Percentiles rank a stretch among this genome's conserved stretches.
phyloP scores from a whole-genome alignment of 2,888 invertebrate genomes.

The Heliconius cydno region DNA sequence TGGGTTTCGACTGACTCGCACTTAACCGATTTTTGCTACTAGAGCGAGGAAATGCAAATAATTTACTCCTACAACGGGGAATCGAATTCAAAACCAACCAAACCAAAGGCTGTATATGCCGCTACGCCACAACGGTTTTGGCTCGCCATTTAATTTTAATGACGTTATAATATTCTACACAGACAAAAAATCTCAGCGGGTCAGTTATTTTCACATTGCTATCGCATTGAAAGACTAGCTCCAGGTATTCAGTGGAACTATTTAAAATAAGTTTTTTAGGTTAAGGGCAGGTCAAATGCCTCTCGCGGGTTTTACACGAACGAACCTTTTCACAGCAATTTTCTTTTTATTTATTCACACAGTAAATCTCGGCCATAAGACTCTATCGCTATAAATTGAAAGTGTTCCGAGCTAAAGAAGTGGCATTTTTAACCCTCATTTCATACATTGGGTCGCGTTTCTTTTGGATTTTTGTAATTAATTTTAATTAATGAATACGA shows the following conservation, averaged over 20 bases:
- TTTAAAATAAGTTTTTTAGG: slow-evolving; percentile 46
- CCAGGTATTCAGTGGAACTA: slow-evolving; percentile 35
- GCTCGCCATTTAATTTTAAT: neutral
- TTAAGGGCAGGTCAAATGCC: slow-evolving; percentile 46
- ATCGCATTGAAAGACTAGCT: slow-evolving; percentile 29
- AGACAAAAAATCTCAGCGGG: neutral
- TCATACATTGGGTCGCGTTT: slow-evolving; percentile 26
- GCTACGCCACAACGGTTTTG: neutral
- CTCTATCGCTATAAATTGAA: slow-evolving; percentile 40
- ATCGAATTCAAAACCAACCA: neutral
- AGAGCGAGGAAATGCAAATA: no score
- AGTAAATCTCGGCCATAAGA: slow-evolving; percentile 40
- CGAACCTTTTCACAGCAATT: slow-evolving; percentile 43
- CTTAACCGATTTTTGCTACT: neutral
- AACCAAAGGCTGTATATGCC: neutral
- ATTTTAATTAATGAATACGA: slow-evolving; percentile 1
- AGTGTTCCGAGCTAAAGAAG: slow-evolving; percentile 31
- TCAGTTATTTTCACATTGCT: slow-evolving; percentile 25
- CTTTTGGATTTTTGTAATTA: neutral
- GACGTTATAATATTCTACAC: neutral
- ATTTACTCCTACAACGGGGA: neutral
- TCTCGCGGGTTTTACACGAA: slow-evolving; percentile 43
- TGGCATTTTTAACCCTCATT: slow-evolving; percentile 30
- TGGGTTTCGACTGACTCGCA: no score
- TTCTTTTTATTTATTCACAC: slow-evolving; percentile 43